These are phyloP conservation scores for Bombus confusus DNA, from an alignment of 1,140 invertebrate species.

Conservation along the genomic window DNA sequence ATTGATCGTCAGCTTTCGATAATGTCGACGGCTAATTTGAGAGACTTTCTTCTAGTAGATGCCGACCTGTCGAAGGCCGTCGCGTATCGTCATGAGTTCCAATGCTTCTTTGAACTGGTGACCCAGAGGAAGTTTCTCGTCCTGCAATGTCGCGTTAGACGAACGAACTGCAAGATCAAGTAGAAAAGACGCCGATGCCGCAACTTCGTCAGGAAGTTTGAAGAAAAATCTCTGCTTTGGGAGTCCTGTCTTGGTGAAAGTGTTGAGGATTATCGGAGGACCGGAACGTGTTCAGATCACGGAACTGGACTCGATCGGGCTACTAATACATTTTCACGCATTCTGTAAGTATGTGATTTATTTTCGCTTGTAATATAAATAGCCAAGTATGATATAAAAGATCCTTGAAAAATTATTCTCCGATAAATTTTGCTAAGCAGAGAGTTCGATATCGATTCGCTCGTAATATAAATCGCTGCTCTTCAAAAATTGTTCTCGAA, in stretches of 20 bases:
- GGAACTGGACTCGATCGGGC: neutral
- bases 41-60: conserved; percentile 23
- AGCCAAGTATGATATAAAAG: too few relatives aligned
- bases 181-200: conserved; percentile 11
- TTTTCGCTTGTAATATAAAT: neutral
- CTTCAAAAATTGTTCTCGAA: neutral
- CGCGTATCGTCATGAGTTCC: conserved; percentile 30
- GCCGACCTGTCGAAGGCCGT: conserved; percentile 22
- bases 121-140: conserved; percentile 10
- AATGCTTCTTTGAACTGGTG: conserved; percentile 30
- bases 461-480: neutral
- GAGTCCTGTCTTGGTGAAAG: conserved; percentile 48
- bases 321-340: neutral
- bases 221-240: conserved; percentile 19
- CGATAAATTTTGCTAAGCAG: neutral
- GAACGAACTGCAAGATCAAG: conserved; percentile 31
- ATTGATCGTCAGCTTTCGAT: conserved; percentile 14
- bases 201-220: neutral
- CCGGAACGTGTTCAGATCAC: conserved; percentile 30
- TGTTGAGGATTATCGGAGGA: conserved; percentile 42
- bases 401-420: neutral
- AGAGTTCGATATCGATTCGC: neutral
- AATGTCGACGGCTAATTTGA: conserved; percentile 39
- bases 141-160: conserved; percentile 10
- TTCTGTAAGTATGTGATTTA: conserved; percentile 4